Evolutionary conservation across 2,888 invertebrate species (phyloP), one percentile per base, ranked within the genome.

Genomic region (Ecliptopera silaceata): DNA sequence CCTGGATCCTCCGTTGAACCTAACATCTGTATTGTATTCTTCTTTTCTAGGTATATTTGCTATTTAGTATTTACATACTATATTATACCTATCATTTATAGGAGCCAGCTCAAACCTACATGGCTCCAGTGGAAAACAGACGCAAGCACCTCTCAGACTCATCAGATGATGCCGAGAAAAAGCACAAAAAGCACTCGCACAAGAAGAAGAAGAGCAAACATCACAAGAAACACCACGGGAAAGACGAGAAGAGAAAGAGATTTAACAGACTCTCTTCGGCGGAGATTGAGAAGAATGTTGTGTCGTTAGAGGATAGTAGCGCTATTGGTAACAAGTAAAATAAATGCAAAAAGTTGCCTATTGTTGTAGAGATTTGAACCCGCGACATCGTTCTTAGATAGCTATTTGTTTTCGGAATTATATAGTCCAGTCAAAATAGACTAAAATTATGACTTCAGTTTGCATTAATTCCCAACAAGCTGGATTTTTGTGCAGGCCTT

Each of bases 71-170:
- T n/a, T n/a, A n/a, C n/a, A n/a, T n/a, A n/a, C n/a, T n/a, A n/a
- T n/a, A n/a, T n/a, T n/a, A n/a, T n/a, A n/a, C n/a, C n/a, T n/a
- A n/a, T n/a, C n/a, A n/a, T 42, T 43, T 36, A 3, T 61, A 87
- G 88, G 88, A 84, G 55, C 84, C 86, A 1, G 64, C 71, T 0
- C 66, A 69, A 3, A 85, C 81, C 0, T 89, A 88, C 67, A 85
- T 88, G 87, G 89, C 87, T 0, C 87, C 88, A 0, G 81, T 86
- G 0, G 86, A 86, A 1, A 77, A 64, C 1, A 68, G 71, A 0
- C 73, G 75, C 0, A 82, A 78, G 10, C 50, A 43, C n/a, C 44
- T 47, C 4, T 11, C 67, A 0, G 75, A 73, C 1, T 12, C 36
- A 0, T 60, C 69, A 0, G 75, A 74, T 0, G 75, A 75, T 0